Conservation (phyloP, 2,797 vertebrate genomes). For the Darevskia mixta region DNA sequence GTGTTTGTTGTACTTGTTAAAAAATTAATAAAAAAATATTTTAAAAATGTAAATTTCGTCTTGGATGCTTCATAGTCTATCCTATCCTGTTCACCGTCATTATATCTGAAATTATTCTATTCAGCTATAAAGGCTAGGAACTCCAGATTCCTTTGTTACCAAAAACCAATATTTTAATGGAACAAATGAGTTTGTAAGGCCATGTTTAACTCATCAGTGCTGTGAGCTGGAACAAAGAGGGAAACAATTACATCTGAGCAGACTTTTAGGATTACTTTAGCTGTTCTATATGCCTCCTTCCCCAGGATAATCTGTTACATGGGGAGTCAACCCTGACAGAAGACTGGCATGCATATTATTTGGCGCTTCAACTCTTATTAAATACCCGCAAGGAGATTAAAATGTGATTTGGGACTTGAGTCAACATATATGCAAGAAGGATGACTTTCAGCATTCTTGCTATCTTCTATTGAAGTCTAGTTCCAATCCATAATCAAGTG, state of each 20-base stretch:
- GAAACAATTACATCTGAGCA: neutral
- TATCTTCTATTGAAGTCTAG: constrained; percentile 43
- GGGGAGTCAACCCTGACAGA: neutral
- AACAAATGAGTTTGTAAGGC: neutral
- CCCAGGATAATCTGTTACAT: neutral
- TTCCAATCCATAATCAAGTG: constrained; percentile 47
- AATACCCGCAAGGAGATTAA: neutral
- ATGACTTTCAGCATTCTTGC: constrained; percentile 41
- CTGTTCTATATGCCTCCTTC: neutral
- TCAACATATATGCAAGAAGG: neutral
- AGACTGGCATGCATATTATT: neutral
- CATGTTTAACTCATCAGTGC: neutral
- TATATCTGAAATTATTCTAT: neutral
- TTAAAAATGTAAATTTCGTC: neutral
- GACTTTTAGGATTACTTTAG: neutral
- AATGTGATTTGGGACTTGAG: neutral
- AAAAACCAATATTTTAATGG: neutral
- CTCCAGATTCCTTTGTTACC: neutral
- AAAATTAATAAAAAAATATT: no score
- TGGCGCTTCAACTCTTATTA: neutral
- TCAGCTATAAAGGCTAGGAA: neutral
- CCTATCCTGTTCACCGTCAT: neutral
- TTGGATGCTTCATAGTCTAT: neutral
- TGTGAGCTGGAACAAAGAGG: neutral
- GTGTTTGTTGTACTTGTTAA: no score